Conservation (phyloP, 2,113 vertebrate genomes). For the Pleuronectes platessa region DNA sequence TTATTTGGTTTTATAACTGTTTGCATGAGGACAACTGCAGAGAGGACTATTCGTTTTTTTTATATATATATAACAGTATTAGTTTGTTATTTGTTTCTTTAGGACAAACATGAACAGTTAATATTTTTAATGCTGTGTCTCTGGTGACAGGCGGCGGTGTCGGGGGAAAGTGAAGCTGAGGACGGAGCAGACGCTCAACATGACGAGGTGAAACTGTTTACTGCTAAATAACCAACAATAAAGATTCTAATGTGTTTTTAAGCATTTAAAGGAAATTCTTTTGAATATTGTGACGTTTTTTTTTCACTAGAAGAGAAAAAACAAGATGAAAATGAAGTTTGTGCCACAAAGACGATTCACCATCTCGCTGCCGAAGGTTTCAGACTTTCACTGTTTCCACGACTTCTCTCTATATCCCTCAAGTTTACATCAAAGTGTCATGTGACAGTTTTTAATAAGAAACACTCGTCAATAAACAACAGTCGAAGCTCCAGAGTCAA, state of each 20-base stretch:
- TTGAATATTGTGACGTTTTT: too few relatives aligned
- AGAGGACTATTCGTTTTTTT: too few relatives aligned
- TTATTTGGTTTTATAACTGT: too few relatives aligned
- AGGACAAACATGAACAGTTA: too few relatives aligned
- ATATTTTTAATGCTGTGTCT: too few relatives aligned
- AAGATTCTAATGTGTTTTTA: too few relatives aligned
- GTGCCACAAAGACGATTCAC: constrained; percentile 58
- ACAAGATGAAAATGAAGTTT: constrained; percentile 56
- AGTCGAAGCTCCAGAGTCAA: background rate
- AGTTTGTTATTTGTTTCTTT: too few relatives aligned
- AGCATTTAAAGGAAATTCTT: too few relatives aligned
- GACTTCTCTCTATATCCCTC: too few relatives aligned
- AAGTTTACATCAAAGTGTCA: background rate
- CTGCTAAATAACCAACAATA: too few relatives aligned
- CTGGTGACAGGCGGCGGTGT: constrained; percentile 28
- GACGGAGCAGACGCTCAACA: constrained; percentile 4
- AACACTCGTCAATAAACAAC: background rate
- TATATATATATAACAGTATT: too few relatives aligned
- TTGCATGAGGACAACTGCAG: too few relatives aligned
- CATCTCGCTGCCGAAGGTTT: constrained; percentile 51
- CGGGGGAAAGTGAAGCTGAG: constrained; percentile 11
- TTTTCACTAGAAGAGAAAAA: constrained; percentile 47
- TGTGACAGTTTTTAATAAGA: background rate
- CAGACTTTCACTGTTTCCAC: accelerated
- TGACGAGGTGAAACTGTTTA: background rate